A percentile compares a stretch with the other conserved stretches of the same genome.
Conservation (phyloP, 2,113 vertebrate genomes). For the Oreochromis tanganicae region DNA sequence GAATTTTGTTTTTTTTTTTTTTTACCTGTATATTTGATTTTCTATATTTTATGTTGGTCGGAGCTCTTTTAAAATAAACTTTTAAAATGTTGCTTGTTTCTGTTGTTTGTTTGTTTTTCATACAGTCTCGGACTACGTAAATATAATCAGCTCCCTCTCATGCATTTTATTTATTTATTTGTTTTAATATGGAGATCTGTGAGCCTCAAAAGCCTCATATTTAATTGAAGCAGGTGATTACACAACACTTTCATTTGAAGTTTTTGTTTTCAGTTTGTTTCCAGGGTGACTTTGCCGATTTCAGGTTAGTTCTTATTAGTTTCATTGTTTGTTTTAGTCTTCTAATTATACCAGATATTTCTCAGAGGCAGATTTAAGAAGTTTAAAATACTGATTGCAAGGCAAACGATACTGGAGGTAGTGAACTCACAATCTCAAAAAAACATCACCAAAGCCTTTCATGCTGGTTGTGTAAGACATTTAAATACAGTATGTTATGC, state of each 20-base stretch:
- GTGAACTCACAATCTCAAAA: not conserved
- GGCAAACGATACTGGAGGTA: not conserved
- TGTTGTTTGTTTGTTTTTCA: not conserved
- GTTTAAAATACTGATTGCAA: not conserved
- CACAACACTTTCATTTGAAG: not conserved
- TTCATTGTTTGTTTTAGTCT: not conserved
- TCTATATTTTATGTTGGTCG: constrained; percentile 33
- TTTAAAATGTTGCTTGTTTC: not conserved
- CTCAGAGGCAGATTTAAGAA: not conserved
- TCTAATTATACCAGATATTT: not conserved
- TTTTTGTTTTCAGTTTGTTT: not conserved
- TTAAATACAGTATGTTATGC: not conserved
- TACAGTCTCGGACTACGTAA: not conserved
- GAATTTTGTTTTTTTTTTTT: too few species aligned
- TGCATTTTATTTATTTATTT: not conserved
- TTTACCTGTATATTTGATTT: constrained; percentile 43
- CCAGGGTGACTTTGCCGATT: not conserved
- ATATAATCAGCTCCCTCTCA: not conserved
- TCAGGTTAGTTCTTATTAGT: not conserved
- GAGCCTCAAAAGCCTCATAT: not conserved
- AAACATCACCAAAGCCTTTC: not conserved
- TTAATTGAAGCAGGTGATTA: not conserved
- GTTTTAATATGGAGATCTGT: not conserved
- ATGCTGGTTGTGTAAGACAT: not conserved
- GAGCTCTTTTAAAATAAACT: constrained; percentile 32